Evolutionary conservation across 92 coral and sea anemone genomes (phyloP), one percentile per base, ranked within the genome.

Genomic region (Porites divaricata): DNA sequence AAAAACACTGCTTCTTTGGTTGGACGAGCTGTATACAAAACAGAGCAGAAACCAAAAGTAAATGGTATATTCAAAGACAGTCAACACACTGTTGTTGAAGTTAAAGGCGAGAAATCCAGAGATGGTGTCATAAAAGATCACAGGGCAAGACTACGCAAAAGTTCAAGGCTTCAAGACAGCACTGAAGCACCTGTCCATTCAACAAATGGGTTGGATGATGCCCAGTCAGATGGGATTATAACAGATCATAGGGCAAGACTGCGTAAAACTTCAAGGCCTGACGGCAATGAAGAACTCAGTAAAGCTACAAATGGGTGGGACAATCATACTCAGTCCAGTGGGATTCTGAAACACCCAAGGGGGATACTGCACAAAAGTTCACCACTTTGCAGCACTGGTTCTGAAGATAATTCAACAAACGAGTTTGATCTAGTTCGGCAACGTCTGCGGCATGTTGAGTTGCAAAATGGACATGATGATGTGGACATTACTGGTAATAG

Each of bases 1-100:
- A 90, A 86, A 35, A 80, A 88, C 70, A 88, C 98, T 23, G 95
- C 95, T 59, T 79, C 81, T 26, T 70, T 94, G 63, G 98, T 94
- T 51, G 95, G 89, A 17, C 72, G 65, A 49, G 96, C 96, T 24
- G 92, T 93, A 54, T 87, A 93, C 75, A 72, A 51, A 64, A 75
- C 83, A 11, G 87, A 90, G 52, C 79, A 53, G 64, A 74, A 77
- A 56, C 75, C 88, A 78, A 78, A 68, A 57, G 85, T 28, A 78
- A 86, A 79, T 58, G 87, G 70, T 17, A 57, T 81, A 12, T 83
- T 90, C 61, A 88, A 57, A 65, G 96, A 56, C 21, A 72, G 23
- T 19, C 50, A 86, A 21, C 70, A 75, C 70, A 48, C 70, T 72
- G 25, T 82, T n/a, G 90, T 65, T 35, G 74, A 80, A 41, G 75